Base-by-base conservation (phyloP, 2,113 vertebrate genomes). In the Corapipo altera region DNA sequence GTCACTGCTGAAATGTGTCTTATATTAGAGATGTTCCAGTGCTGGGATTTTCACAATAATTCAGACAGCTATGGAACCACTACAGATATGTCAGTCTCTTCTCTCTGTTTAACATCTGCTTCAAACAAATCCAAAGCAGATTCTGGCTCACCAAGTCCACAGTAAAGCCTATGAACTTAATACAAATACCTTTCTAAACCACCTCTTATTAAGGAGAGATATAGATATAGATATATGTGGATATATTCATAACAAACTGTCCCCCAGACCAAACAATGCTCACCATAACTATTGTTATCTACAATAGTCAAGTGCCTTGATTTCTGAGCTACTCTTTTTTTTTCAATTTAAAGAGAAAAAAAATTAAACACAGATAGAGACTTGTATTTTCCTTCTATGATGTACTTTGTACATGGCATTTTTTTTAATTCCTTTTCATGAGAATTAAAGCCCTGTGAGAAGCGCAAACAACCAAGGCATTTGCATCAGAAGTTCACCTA, bases 101-200 rank as follows among this genome's bases (percentile, higher is more conserved):
- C 39, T 88, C 26, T 72, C 73, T 39, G 11, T 39, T 77, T 92
- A 88, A 82, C 33, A 92, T 67, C 65, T 94, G 82, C 65, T 82
- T 84, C 79, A 91, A 58, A 51, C 65, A 91, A 94, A 94, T 83
- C 35, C n/a, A 66, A 78, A 95, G 89, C 32, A 70, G 24, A 88
- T 28, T 27, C 43, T 78, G 83, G 12, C 27, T 94, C 2, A 0
- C 51, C 62, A 78, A 93, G 80, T 79, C 70, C 41, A 26, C n/a
- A 75, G 6, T 32, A 76, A 73, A 86, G 46, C 30, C 22, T 49
- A 28, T 65, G 21, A 74, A 66, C 43, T 78, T 70, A 76, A 93
- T 64, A 44, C 33, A 90, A 93, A 62, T 58, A 82, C 16, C 35
- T 70, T 71, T 72, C 70, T 73, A 72, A 92, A 61, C 24, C 6